Evolutionary conservation across 2,797 vertebrate species (phyloP).

Genomic region (Sebastes melanostomus): DNA sequence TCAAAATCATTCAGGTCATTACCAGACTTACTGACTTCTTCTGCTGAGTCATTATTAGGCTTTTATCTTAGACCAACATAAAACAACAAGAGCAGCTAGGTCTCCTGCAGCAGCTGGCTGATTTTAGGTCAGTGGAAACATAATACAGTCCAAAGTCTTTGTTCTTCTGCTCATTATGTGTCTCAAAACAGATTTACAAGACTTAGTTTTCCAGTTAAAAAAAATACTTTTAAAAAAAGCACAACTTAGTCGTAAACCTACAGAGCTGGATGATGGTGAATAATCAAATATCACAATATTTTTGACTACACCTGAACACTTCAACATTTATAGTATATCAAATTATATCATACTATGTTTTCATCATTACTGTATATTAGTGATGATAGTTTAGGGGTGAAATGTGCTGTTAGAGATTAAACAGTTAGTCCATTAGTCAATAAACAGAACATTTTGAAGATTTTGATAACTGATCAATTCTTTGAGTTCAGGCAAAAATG

Average conservation of each 20-base stretch:
- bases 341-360: background rate
- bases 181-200: background rate
- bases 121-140: conserved; percentile 21
- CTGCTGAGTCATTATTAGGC: conserved; percentile 6
- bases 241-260: background rate
- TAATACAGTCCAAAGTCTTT: conserved; percentile 8
- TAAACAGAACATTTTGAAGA: background rate
- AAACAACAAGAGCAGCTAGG: conserved; percentile 18
- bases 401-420: background rate
- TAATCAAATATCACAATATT: background rate
- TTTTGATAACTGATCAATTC: background rate
- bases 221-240: background rate
- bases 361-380: background rate
- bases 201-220: background rate
- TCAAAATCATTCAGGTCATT: conserved; percentile 27
- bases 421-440: background rate
- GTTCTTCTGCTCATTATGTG: background rate
- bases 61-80: conserved; percentile 25
- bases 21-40: background rate
- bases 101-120: conserved; percentile 6
- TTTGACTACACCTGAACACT: background rate
- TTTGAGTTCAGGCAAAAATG: background rate
- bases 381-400: background rate
- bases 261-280: background rate
- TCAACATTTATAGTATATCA: background rate